Conservation (phyloP, 1,140 invertebrate genomes). For the Drosophila arizonae region DNA sequence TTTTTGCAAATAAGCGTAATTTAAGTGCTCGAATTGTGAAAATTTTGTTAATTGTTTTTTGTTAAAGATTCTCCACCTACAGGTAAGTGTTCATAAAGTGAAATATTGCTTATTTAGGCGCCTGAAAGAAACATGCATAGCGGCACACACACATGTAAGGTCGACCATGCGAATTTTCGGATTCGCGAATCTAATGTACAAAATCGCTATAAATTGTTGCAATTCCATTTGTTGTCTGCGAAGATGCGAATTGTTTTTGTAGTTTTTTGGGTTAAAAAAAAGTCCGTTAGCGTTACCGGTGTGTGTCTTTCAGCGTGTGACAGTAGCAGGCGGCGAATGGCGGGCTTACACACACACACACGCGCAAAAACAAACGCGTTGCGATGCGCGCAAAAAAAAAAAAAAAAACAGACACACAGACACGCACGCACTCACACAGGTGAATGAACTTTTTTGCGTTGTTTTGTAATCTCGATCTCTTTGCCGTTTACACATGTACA, state of each 20-base stretch:
- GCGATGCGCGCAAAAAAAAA: conserved; percentile 31
- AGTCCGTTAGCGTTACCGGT: conserved; percentile 49
- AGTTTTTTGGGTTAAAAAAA: conserved; percentile 41
- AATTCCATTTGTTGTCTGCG: conserved; percentile 29
- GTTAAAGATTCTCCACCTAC: conserved; percentile 9
- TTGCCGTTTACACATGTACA: conserved; percentile 18
- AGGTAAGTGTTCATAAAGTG: conserved; percentile 47
- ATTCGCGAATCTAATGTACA: conserved; percentile 62
- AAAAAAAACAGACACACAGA: conserved; percentile 20
- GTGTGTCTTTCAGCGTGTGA: conserved; percentile 49
- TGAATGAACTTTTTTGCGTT: conserved; percentile 79
- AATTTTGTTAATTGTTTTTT: conserved; percentile 12
- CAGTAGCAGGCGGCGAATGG: conserved; percentile 53
- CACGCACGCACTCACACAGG: conserved; percentile 66
- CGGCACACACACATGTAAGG: conserved; percentile 23
- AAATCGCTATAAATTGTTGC: conserved; percentile 57
- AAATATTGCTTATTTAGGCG: conserved; percentile 19
- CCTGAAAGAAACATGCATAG: conserved; percentile 10
- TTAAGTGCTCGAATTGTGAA: conserved; percentile 18
- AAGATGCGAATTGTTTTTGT: conserved; percentile 42
- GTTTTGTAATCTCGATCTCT: conserved; percentile 75
- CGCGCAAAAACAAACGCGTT: not conserved
- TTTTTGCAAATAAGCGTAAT: conserved; percentile 31
- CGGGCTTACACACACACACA: conserved; percentile 47
- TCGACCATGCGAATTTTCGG: conserved; percentile 61